These are phyloP conservation scores for Microcebus jonahi DNA, from an alignment of 2,113 vertebrate genomes.

Conservation along the genomic window DNA sequence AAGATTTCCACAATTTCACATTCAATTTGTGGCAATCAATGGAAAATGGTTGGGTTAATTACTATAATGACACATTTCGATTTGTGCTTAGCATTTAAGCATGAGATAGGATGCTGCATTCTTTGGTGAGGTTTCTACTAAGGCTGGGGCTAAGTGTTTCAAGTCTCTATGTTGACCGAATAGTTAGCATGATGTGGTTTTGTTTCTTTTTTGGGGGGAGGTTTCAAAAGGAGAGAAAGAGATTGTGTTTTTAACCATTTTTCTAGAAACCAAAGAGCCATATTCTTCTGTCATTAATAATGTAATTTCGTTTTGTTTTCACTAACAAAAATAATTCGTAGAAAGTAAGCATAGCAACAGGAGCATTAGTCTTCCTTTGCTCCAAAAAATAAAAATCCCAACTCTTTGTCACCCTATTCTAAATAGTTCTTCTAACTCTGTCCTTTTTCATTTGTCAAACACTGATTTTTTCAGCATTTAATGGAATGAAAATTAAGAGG, in stretches of 20 bases:
- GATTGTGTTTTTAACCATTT: slow-evolving; percentile 20
- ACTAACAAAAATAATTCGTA: neutral
- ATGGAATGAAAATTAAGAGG: slow-evolving; percentile 24
- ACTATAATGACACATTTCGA: neutral
- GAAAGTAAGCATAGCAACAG: neutral
- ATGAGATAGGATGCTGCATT: neutral
- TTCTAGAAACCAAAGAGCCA: neutral
- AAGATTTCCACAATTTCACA: neutral
- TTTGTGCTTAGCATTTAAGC: neutral
- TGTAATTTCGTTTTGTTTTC: slow-evolving; percentile 35
- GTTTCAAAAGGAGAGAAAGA: neutral
- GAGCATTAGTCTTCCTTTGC: neutral
- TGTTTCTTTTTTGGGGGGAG: neutral
- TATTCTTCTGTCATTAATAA: neutral
- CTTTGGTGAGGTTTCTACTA: neutral
- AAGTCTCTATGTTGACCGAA: neutral
- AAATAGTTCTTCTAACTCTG: neutral
- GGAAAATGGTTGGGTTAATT: neutral
- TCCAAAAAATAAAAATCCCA: neutral
- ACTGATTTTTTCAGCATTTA: slow-evolving; percentile 29
- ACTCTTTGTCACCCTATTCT: neutral
- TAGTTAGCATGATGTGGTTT: neutral
- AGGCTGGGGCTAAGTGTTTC: neutral
- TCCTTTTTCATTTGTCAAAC: slow-evolving; percentile 30
- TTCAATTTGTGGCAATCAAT: neutral